Base-by-base conservation (phyloP, 2,888 invertebrate genomes). In the Penaeus monodon region DNA sequence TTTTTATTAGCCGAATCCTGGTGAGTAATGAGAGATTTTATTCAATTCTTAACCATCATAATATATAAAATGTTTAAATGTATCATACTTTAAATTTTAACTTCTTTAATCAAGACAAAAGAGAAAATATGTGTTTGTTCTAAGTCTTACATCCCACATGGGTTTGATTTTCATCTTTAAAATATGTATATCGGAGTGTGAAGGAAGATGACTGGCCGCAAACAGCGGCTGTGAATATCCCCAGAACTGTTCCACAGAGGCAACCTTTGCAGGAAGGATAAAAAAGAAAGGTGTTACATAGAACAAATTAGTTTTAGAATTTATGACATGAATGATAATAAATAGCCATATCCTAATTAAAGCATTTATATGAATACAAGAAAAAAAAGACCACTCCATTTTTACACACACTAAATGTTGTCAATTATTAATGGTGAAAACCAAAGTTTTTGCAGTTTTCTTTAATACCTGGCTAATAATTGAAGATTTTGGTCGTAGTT, bases 231-330 rank as follows among this genome's bases (percentile, higher is more conserved):
- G 93, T 99, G n/a, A 99, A 89, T 98, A 94, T 66, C 96, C 95
- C 99, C 99, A 99, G 95, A 99, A 99, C 93, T 99, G 98, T 93
- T 99, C 99, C 89, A 99, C 98, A 90, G 96, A 96, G 85, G 95
- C 96, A 93, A 96, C 49, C 90, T 89, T 57, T 57, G 3, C 81
- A n/a, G 81, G 74, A 65, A 81, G n/a, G 33, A 38, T 38, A 20
- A 20, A 29, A 68, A 17, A 29, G 68, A n/a, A 10, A 27, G 8
- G 27, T 66, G 20, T 24, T 17, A n/a, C 8, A 27, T 66, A 27
- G 24, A 27, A 66, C 12, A 27, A 66, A 74, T 33, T 24, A 17
- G 14, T 33, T 27, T 20, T 2, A 14, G 44, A 24, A 22, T 10
- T 74, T 74, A 27, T 73, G 49, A 76, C 44, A 38, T 12, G 38